Conservation (phyloP, 2,797 vertebrate species). For the Scyliorhinus canicula region DNA sequence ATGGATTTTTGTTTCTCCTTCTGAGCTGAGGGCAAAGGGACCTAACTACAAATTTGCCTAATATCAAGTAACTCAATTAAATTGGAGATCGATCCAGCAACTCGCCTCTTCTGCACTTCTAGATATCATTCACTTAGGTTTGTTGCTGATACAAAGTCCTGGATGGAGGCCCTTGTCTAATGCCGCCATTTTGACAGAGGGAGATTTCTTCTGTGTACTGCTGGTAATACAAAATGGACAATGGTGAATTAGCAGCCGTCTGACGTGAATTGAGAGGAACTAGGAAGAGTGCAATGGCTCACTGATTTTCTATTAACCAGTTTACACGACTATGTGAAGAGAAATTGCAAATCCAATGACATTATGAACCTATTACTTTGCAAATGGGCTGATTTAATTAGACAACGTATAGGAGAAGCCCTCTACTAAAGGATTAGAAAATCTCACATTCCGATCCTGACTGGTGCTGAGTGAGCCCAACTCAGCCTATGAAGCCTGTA, state of each 20-base stretch:
- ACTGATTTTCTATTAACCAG: background rate
- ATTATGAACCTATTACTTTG: background rate
- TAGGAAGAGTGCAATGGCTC: background rate
- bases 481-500: background rate
- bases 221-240: background rate
- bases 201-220: background rate
- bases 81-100: background rate
- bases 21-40: background rate
- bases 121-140: background rate
- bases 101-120: background rate
- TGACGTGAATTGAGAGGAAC: background rate
- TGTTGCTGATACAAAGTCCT: background rate
- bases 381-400: background rate
- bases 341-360: background rate
- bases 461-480: background rate
- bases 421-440: background rate
- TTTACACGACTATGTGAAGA: background rate
- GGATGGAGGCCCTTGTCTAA: background rate
- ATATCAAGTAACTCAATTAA: background rate
- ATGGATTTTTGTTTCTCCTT: background rate
- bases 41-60: background rate
- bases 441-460: background rate
- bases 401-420: background rate
- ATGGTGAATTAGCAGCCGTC: background rate
- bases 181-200: background rate